phyloP scores from a whole-genome alignment of 2,797 vertebrate species.

The Rhinogobio ventralis region DNA sequence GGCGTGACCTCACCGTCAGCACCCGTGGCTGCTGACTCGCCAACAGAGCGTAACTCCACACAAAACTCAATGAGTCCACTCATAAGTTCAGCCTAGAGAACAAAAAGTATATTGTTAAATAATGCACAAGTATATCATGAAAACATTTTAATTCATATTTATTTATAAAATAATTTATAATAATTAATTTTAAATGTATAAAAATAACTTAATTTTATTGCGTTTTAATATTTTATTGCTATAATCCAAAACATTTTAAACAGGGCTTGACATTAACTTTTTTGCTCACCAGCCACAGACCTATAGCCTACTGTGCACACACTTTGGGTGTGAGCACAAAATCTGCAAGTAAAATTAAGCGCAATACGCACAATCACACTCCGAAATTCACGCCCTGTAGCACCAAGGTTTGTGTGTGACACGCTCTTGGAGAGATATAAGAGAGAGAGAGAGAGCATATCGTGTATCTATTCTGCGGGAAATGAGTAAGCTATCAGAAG shows the following conservation, averaged over 20 bases:
- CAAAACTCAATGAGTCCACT: conserved; percentile 93
- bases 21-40: conserved; percentile 66
- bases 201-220: not conserved
- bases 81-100: conserved; percentile 89
- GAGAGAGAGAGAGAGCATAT: too few relatives aligned
- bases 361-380: too few relatives aligned
- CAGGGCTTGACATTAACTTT: too few relatives aligned
- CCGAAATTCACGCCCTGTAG: too few relatives aligned
- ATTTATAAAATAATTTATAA: not conserved
- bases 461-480: too few relatives aligned
- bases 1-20: conserved; percentile 56
- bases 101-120: not conserved
- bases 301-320: too few relatives aligned
- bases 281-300: too few relatives aligned
- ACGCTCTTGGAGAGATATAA: too few relatives aligned
- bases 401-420: too few relatives aligned
- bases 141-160: not conserved
- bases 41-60: conserved; percentile 83
- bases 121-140: not conserved
- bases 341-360: too few relatives aligned
- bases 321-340: too few relatives aligned
- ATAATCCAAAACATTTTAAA: not conserved
- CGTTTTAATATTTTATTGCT: not conserved
- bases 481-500: too few relatives aligned
- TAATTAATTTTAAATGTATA: not conserved